Base-by-base conservation (phyloP, 2,113 vertebrate genomes). In the Gambusia affinis region DNA sequence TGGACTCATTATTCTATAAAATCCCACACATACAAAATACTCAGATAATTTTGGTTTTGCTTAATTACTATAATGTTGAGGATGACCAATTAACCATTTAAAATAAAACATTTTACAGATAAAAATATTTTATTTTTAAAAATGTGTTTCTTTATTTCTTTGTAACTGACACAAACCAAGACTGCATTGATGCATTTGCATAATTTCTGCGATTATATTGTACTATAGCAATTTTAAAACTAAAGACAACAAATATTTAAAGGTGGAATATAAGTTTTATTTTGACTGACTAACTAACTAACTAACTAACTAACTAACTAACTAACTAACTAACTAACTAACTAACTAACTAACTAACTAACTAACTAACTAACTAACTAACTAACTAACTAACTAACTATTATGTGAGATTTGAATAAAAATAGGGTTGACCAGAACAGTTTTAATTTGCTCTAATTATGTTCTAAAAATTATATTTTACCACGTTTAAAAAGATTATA, bases 391-490 rank as follows among this genome's bases (percentile, higher is more conserved):
- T 33, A 33, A 51, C 17, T 51, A 54, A 51, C 24, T 22, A 51
- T 47, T 57, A 57, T n/a, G 7, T 14, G 7, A 1, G 12, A 28
- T 62, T 17, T 62, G 12, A 29, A 29, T 15, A 29, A 14, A 37
- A 60, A 60, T 27, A 27, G 10, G 12, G 11, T 47, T 47, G 44
- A 47, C 6, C 44, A 47, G 24, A 66, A 0, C 17, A 42, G 37
- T 1, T 39, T 17, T 54, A 11, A 39, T 30, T n/a, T 12, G 28
- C 17, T 76, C 28, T 22, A n/a, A 57, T 7, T 28, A 42, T 42
- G 63, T 67, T 64, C 66, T 65, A 39, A 14, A 70, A 39, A 76
- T 35, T 6, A 65, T 42, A 69, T 68, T 76, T 83, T 3, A 69
- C 76, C 3, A 39, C 29, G 31, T 12, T 35, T 28, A 70, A 64